phyloP scores from a whole-genome alignment of 2,797 vertebrate genomes.

The Limosa lapponica region DNA sequence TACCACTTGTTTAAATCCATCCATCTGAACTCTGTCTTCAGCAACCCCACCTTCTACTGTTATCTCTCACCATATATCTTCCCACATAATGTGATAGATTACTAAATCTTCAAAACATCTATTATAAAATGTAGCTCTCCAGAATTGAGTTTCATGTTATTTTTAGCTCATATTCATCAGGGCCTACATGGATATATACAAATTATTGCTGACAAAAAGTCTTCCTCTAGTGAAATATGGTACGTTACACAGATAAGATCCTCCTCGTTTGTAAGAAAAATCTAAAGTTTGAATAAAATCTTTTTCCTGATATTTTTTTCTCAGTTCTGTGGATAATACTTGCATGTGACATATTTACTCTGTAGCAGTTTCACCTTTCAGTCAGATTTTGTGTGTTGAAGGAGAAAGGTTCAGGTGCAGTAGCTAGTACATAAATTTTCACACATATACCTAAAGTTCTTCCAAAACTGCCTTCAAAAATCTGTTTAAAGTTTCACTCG shows the following conservation, averaged over 20 bases:
- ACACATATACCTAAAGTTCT: neutral
- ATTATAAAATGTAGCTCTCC: neutral
- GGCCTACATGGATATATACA: neutral
- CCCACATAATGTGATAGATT: neutral
- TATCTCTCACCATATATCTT: neutral
- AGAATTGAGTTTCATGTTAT: neutral
- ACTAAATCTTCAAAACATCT: neutral
- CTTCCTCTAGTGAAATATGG: neutral
- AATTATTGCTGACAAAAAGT: neutral
- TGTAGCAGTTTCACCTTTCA: neutral
- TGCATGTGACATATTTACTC: neutral
- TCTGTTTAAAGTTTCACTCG: neutral
- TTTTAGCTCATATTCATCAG: conserved; percentile 3
- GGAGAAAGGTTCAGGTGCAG: neutral
- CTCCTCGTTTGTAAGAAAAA: neutral
- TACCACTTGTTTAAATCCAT: neutral
- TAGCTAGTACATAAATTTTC: neutral
- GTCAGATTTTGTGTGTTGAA: neutral
- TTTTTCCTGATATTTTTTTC: neutral
- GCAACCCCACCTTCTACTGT: neutral
- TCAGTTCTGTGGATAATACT: neutral
- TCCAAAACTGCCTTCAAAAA: neutral
- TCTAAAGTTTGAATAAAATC: neutral
- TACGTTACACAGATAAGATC: neutral
- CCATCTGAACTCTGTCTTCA: neutral